Base-by-base conservation (phyloP, 2,888 invertebrate genomes). In the Pomacea canaliculata region DNA sequence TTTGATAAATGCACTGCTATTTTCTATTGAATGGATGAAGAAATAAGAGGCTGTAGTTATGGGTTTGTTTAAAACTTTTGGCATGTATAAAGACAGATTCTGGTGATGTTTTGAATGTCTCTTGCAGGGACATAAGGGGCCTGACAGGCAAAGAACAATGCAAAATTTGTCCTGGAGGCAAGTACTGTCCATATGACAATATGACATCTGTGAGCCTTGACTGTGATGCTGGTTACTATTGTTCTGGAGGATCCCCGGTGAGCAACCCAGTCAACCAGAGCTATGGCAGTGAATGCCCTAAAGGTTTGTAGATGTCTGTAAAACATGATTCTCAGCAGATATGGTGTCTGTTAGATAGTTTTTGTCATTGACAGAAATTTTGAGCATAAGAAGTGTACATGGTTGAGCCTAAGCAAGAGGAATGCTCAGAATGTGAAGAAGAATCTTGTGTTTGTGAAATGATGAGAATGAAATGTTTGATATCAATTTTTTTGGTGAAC, bases 211-310 rank as follows among this genome's bases (percentile, higher is more conserved):
- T 78, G 4, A 86, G 86, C 1, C 63, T 78, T 1, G 78, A 84
- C 60, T 90, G 89, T 82, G 76, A 78, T 10, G 84, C 86, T 1
- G 89, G 89, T 0, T 87, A 84, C 80, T 90, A 86, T 84, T 89
- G 90, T 79, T 81, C 79, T 18, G 77, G 81, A 0, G 83, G 85
- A 9, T 89, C 89, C 8, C 82, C 82, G 7, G 86, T 83, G 48
- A 79, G 85, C 18, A 82, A 83, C 65, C 90, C 90, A 3, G 80
- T 87, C 75, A 85, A 84, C 59, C 76, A 83, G 60, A 83, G 85
- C 0, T 89, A 85, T 78, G 90, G 90, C 65, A 88, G 86, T 76
- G 84, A 82, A 49, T 90, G 90, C 79, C 89, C 89, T 7, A 83
- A 86, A 82, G 90, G 90, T 88, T 76, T 27, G 68, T 63, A 23